Conservation (phyloP, 2,888 invertebrate species). For the Synergus umbraculus region DNA sequence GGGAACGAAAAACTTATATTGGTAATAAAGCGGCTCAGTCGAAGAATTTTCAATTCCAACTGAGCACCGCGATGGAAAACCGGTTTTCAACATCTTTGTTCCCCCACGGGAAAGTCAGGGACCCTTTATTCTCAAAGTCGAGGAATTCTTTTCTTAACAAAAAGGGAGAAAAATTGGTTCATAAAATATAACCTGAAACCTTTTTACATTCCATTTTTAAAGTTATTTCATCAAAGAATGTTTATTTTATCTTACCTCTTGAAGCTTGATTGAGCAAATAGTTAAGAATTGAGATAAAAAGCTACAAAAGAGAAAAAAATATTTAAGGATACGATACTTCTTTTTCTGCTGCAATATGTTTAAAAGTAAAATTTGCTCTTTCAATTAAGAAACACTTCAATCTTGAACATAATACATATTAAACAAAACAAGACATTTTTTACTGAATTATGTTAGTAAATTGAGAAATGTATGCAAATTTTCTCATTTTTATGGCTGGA, state of each 20-base stretch:
- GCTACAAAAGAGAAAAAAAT: neutral
- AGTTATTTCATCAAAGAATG: neutral
- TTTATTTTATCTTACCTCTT: neutral
- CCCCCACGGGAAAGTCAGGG: slow-evolving; percentile 40
- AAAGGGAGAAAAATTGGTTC: slow-evolving; percentile 33
- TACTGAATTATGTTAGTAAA: neutral
- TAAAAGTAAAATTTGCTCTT: neutral
- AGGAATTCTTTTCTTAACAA: slow-evolving; percentile 20
- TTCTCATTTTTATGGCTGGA: neutral
- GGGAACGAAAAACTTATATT: slow-evolving; percentile 34
- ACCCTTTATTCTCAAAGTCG: slow-evolving; percentile 40
- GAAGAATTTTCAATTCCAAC: slow-evolving; percentile 35
- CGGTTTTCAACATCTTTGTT: slow-evolving; percentile 40
- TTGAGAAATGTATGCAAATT: neutral
- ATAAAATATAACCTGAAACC: slow-evolving; percentile 34
- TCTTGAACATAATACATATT: neutral
- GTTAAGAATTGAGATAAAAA: neutral
- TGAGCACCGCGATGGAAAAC: slow-evolving; percentile 41
- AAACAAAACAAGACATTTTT: neutral
- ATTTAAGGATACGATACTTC: neutral
- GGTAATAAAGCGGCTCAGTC: slow-evolving; percentile 32
- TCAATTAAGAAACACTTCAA: neutral
- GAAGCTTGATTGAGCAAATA: slow-evolving; percentile 5
- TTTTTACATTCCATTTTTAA: slow-evolving; percentile 8
- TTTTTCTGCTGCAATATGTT: neutral